A percentile compares a stretch with the other conserved stretches of the same genome.
These are phyloP conservation scores for Agonopterix heracliana DNA, from an alignment of 2,888 invertebrate genomes.

Conservation along the genomic window DNA sequence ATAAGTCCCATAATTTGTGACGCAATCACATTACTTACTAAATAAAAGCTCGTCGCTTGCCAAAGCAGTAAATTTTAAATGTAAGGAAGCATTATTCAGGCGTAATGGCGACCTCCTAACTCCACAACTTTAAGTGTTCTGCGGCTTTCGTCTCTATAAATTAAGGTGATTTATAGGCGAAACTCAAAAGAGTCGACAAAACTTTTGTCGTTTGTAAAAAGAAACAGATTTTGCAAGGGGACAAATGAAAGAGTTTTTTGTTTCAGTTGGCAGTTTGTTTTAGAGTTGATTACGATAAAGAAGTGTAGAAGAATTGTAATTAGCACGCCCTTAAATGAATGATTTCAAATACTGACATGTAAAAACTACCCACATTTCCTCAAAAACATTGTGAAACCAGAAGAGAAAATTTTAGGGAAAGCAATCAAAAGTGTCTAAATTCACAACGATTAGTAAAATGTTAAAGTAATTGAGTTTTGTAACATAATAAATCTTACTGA, in stretches of 20 bases:
- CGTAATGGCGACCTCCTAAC: slow-evolving; percentile 43
- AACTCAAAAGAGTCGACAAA: slow-evolving; percentile 47
- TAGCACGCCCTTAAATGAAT: too few species aligned
- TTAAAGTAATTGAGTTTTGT: not conserved
- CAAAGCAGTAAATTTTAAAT: slow-evolving; percentile 16
- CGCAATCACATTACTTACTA: not conserved
- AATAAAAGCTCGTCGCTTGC: not conserved
- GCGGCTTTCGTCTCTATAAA: slow-evolving; percentile 62
- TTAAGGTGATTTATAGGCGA: slow-evolving; percentile 66
- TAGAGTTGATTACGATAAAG: too few species aligned
- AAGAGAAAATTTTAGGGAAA: too few species aligned
- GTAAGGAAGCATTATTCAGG: slow-evolving; percentile 46
- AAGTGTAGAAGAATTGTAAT: too few species aligned
- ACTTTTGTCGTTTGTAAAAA: slow-evolving; percentile 61
- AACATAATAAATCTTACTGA: not conserved
- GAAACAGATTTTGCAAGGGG: slow-evolving; percentile 49
- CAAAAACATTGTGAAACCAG: too few species aligned
- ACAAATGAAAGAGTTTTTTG: slow-evolving; percentile 54
- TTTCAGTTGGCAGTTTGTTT: slow-evolving; percentile 24
- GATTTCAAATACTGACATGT: too few species aligned
- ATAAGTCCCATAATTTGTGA: too few species aligned
- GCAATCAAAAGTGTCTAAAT: too few species aligned
- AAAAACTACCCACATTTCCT: too few species aligned
- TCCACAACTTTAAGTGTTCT: slow-evolving; percentile 46
- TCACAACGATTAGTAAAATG: not conserved